Evolutionary conservation across 2,797 vertebrate species (phyloP).

Genomic region (Loriculus beryllinus): DNA sequence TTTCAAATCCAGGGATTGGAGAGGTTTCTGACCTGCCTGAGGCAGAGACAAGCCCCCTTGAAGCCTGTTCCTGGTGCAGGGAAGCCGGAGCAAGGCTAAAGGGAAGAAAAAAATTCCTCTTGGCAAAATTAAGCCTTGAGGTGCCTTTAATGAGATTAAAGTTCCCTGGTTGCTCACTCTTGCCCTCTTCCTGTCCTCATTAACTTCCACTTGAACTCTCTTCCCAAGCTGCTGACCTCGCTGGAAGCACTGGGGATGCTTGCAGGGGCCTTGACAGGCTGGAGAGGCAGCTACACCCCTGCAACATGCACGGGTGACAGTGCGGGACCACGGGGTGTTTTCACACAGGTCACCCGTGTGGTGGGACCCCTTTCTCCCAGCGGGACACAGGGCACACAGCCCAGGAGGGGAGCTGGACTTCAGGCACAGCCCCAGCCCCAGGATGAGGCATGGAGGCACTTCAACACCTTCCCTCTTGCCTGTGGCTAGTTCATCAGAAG

Average conservation of each 20-base stretch:
- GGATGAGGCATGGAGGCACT: not conserved
- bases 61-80: not conserved
- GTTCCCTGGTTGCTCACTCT: not conserved
- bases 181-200: not conserved
- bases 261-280: accelerated
- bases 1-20: not conserved
- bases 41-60: not conserved
- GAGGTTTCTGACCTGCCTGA: not conserved
- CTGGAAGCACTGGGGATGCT: accelerated
- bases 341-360: accelerated
- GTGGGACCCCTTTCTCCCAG: not conserved
- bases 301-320: not conserved
- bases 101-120: not conserved
- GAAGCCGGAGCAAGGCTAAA: not conserved
- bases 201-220: not conserved
- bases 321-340: not conserved
- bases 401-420: not conserved
- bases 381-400: accelerated
- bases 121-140: slow-evolving; percentile 1
- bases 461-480: not conserved
- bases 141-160: slow-evolving; percentile 58
- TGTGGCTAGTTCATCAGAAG: accelerated
- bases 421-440: accelerated
- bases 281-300: not conserved
- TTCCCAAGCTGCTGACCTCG: accelerated